Evolutionary conservation across 2,113 vertebrate genomes (phyloP).

Genomic region (Oenanthe melanoleuca): DNA sequence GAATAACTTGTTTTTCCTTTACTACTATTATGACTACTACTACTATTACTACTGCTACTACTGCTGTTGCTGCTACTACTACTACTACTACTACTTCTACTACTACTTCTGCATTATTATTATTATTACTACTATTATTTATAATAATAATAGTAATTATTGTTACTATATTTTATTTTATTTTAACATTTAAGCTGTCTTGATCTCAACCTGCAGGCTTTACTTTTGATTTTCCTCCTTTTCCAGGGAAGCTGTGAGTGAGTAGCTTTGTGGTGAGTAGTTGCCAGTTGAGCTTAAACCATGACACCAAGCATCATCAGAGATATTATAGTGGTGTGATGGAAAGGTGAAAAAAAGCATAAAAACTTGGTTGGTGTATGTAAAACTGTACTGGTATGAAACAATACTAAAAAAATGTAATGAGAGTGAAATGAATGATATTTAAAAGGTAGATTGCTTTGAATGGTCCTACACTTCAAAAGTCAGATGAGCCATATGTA

Average conservation of each 20-base stretch:
- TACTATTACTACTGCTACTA: no score
- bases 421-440: background rate
- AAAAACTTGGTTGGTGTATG: background rate
- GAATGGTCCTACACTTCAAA: background rate
- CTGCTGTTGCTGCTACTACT: no score
- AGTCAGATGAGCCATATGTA: background rate
- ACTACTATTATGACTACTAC: no score
- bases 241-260: background rate
- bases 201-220: background rate
- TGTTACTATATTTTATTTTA: background rate
- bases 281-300: background rate
- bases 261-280: background rate
- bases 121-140: no score
- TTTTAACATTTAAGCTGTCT: background rate
- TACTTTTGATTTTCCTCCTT: background rate
- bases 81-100: background rate
- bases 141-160: no score
- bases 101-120: no score
- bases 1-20: background rate
- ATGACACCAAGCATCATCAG: background rate
- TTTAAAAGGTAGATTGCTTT: background rate
- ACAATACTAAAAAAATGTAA: background rate
- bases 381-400: background rate
- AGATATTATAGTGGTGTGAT: background rate
- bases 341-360: background rate